A percentile compares a stretch with the other conserved stretches of the same genome.
phyloP scores from a whole-genome alignment of 1,140 invertebrate genomes.

The Heliothis subflexa region DNA sequence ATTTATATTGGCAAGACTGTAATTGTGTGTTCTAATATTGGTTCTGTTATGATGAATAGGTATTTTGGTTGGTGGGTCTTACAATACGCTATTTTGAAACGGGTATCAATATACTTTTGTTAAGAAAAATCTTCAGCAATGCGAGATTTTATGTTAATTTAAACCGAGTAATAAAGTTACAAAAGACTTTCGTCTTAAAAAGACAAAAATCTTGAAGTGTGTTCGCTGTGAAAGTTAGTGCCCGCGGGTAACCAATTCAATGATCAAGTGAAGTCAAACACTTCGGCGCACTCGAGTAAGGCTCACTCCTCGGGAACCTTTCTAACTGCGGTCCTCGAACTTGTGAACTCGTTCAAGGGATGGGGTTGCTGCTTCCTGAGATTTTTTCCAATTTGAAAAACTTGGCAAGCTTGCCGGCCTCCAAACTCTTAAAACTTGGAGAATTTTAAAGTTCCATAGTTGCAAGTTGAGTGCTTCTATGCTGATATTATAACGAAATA shows the following conservation, averaged over 20 bases:
- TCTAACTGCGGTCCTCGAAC: constrained; percentile 31
- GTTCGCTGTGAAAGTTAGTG: background rate
- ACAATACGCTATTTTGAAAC: too few relatives aligned
- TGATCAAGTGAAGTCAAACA: constrained; percentile 29
- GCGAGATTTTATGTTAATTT: too few relatives aligned
- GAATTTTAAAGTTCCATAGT: constrained; percentile 17
- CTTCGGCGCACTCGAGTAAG: background rate
- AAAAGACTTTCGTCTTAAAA: background rate
- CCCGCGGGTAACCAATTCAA: constrained; percentile 17
- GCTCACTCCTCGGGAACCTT: constrained; percentile 14
- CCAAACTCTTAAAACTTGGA: background rate
- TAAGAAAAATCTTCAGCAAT: too few relatives aligned
- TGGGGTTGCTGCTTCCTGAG: constrained; percentile 11
- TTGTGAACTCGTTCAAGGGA: constrained; percentile 7
- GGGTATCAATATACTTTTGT: too few relatives aligned
- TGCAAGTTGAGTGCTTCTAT: background rate
- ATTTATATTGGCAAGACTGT: background rate
- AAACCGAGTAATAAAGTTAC: background rate
- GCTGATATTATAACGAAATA: constrained; percentile 5
- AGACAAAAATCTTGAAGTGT: background rate
- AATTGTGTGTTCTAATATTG: background rate
- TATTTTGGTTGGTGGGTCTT: too few relatives aligned
- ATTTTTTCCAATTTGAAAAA: constrained; percentile 34
- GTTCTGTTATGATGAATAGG: too few relatives aligned
- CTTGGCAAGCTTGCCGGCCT: background rate